Evolutionary conservation across 2,797 vertebrate species (phyloP), one percentile per base, ranked within the genome.

Genomic region (Typhlichthys eigenmanni): DNA sequence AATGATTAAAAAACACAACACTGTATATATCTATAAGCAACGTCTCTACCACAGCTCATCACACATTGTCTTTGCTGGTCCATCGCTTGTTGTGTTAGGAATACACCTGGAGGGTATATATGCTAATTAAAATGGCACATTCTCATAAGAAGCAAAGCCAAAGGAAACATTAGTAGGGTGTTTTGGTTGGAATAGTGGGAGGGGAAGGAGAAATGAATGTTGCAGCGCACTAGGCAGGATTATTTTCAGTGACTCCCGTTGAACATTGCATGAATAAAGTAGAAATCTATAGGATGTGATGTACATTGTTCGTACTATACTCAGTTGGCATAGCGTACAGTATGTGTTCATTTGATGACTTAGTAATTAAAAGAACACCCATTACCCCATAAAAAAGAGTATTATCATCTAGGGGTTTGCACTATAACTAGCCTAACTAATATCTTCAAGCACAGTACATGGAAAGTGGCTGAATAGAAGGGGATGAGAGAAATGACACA

Each of bases 321-420:
- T 43, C 24, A 29, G 3, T 4, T 43, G 9, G 38, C 38, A 43
- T 38, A 9, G 34, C 7, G 34, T 17, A 17, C 17, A 17, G 17
- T 6, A 38, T 38, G 34, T 69, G 48, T 59, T 78, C 17, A 66
- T 69, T 71, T 74, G 48, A 62, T 74, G 71, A 68, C 67, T 68
- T 61, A 59, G 61, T 47, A 55, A 64, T 62, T 74, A 50, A 56
- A 49, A 68, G 47, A 10, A 55, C 50, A 49, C 17, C n/a, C 11
- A 69, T 76, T 64, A 60, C 13, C 45, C 58, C 16, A 13, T 59
- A 17, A 67, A 55, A 34, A 50, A 13, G 8, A 46, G 4, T 47
- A 60, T 54, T 71, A 38, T 68, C 62, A 69, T 71, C 49, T 56
- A 17, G n/a, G 60, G 47, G 24, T 53, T 82, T 67, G 13, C 70